Base-by-base conservation (phyloP, 2,797 vertebrate species). In the Clamator glandarius region DNA sequence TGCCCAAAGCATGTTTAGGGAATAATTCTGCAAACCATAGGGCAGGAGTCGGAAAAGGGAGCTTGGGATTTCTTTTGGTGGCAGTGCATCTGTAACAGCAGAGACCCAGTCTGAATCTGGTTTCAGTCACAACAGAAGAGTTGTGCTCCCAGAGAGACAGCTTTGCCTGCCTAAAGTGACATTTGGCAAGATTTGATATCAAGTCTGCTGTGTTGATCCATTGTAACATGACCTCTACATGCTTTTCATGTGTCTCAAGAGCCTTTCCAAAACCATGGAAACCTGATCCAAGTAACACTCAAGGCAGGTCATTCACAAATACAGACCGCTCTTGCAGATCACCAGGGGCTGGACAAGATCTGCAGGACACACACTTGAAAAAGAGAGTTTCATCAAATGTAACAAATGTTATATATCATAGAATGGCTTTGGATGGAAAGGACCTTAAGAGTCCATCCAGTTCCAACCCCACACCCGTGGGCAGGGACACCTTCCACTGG, bases 381-480 rank as follows among this genome's bases (percentile, higher is more conserved):
- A 16, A 11, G 29, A 86, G 42, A 51, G 26, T 17, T 19, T 41
- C 29, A 41, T 33, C 48, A 39, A 26, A 15, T 48, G 28, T 24
- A 26, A 52, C 15, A 29, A 15, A 8, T 0, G 1, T 16, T 19
- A 26, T 23, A 0, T 4, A 15, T 48, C 21, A 48, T 24, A 48
- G 46, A 48, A 48, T 23, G 21, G 46, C 10, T 48, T 48, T 48
- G 21, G 46, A 48, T 48, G 46, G 46, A 48, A 48, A 21, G 21
- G 46, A 48, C 21, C 20, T 48, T 48, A 24, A 24, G 21, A 10
- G 46, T 5, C 12, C 46, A 48, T 48, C 46, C 46, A 48, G 46
- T 48, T 24, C 11, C 46, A 48, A 48, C 21, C 21, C 21, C 21
- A 21, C 21, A 48, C 46, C 46, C 21, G 12, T 48, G 21, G 21